These are phyloP conservation scores for Crambe crambe DNA, from an alignment of 37 sponge, comb jelly and placozoan genomes.

Conservation along the genomic window DNA sequence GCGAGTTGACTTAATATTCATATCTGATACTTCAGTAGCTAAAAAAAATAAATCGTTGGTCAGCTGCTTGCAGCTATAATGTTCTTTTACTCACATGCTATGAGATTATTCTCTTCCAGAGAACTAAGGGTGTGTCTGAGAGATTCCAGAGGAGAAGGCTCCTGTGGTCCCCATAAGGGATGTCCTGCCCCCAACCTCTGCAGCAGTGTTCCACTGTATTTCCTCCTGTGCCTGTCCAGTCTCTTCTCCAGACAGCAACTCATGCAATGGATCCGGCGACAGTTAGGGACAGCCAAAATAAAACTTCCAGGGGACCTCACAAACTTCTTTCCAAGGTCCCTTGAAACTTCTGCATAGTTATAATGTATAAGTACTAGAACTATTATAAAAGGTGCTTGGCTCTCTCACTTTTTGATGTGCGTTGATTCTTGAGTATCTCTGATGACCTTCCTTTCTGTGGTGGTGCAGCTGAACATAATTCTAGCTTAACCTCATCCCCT, in stretches of 20 bases:
- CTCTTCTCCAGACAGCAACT: neutral
- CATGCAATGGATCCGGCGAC: neutral
- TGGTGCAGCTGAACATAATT: too few relatives aligned
- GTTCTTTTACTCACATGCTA: constrained; percentile 5
- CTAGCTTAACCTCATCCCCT: too few relatives aligned
- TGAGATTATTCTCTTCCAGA: constrained; percentile 9
- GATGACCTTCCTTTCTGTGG: too few relatives aligned
- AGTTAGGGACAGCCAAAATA: neutral
- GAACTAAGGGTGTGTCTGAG: neutral
- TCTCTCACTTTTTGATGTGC: too few relatives aligned
- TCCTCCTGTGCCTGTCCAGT: neutral
- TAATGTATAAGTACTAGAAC: too few relatives aligned
- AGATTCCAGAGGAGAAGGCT: constrained; percentile 7
- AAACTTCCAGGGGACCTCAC: neutral
- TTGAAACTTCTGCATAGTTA: neutral
- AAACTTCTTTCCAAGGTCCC: neutral
- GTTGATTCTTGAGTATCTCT: too few relatives aligned
- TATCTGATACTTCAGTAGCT: constrained; percentile 27
- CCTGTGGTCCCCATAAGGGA: constrained; percentile 26
- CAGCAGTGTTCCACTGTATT: constrained; percentile 20
- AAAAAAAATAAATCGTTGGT: neutral
- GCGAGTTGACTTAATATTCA: constrained; percentile 16
- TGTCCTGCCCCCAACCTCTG: constrained; percentile 10
- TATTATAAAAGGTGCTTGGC: too few relatives aligned
- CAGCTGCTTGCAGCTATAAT: neutral